Conservation (phyloP, 2,797 vertebrate genomes). For the Gallirallus australis region DNA sequence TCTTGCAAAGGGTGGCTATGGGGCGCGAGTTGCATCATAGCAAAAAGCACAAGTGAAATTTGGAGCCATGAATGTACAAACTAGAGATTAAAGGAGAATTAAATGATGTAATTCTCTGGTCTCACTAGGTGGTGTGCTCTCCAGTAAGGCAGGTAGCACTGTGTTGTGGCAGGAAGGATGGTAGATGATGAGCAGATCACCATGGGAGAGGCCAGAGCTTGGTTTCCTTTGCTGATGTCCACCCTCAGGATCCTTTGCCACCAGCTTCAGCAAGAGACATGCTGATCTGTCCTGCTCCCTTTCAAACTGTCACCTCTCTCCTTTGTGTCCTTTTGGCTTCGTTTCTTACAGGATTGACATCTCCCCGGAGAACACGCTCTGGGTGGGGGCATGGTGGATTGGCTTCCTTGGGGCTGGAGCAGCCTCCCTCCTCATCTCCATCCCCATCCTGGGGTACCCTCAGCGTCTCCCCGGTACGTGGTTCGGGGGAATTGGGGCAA, state of each 20-base stretch:
- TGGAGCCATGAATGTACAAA: neutral
- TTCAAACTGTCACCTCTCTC: neutral
- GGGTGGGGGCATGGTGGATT: constrained; percentile 98
- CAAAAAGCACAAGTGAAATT: neutral
- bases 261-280: neutral
- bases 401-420: constrained; percentile 91
- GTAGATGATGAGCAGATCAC: rapidly evolving
- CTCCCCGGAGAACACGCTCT: constrained; percentile 88
- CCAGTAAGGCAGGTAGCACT: neutral
- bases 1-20: neutral
- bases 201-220: neutral
- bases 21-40: neutral
- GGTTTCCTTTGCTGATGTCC: rapidly evolving
- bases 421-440: constrained; percentile 83
- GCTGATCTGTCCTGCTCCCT: rapidly evolving
- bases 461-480: constrained; percentile 89
- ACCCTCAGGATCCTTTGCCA: rapidly evolving
- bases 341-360: constrained; percentile 81
- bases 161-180: neutral
- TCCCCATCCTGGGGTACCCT: constrained; percentile 93
- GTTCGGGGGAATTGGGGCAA: rapidly evolving
- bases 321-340: neutral
- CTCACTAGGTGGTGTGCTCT: rapidly evolving
- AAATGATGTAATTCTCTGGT: neutral
- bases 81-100: neutral